These are phyloP conservation scores for Pocillopora meandrina DNA, from an alignment of 92 coral and sea anemone species.

Conservation along the genomic window DNA sequence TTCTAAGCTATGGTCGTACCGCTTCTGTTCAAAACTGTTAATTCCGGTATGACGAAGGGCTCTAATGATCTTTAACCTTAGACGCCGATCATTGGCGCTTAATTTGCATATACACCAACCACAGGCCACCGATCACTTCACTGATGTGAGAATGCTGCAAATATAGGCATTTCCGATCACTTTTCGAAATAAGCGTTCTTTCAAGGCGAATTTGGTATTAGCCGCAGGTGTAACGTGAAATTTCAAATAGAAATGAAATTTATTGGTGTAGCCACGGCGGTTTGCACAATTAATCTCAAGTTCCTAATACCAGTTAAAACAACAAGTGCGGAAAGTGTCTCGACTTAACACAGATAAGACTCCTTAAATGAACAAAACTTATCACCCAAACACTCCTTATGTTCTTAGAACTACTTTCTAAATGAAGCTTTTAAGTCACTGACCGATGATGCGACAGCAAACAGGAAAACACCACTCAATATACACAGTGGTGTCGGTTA, in stretches of 20 bases:
- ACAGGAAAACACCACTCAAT: too few species aligned
- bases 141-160: slow-evolving; percentile 13
- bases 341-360: background rate
- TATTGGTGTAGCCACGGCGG: background rate
- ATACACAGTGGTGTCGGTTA: background rate
- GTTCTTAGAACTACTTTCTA: background rate
- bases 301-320: too few species aligned
- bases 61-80: slow-evolving; percentile 10
- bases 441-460: too few species aligned
- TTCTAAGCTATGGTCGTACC: slow-evolving; percentile 10
- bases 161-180: slow-evolving; percentile 23
- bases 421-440: too few species aligned
- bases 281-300: too few species aligned
- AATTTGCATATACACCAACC: background rate
- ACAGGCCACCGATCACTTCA: background rate
- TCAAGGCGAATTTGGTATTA: background rate
- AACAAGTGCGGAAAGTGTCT: background rate
- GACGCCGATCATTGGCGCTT: slow-evolving; percentile 24
- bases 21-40: slow-evolving; percentile 26
- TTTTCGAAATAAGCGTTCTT: background rate
- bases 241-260: background rate
- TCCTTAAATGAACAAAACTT: background rate
- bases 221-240: background rate
- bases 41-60: slow-evolving; percentile 11
- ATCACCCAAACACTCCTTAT: background rate